Evolutionary conservation across 2,113 vertebrate genomes (phyloP).

Genomic region (Tragulus kanchil): DNA sequence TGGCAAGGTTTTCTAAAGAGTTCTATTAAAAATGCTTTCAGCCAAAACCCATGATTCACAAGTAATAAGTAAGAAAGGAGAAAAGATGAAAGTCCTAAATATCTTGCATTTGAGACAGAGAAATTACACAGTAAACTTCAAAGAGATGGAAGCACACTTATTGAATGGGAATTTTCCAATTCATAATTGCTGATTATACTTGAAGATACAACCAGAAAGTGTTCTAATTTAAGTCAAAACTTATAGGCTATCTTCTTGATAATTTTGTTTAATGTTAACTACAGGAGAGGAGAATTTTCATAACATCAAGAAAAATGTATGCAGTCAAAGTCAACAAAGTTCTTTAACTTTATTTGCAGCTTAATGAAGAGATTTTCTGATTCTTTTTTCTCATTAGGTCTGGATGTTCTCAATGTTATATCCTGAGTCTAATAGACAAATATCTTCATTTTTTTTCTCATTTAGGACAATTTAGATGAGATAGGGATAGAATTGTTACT

Average conservation of each 20-base stretch:
- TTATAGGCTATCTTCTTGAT: slow-evolving; percentile 59
- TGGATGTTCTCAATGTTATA: not conserved
- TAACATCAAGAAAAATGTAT: not conserved
- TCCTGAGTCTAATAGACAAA: not conserved
- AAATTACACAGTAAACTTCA: slow-evolving; percentile 72
- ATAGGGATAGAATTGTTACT: not conserved
- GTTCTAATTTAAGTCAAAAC: slow-evolving; percentile 66
- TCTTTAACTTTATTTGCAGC: not conserved
- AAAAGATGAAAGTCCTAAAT: slow-evolving; percentile 54
- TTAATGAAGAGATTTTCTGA: not conserved
- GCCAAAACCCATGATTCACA: slow-evolving; percentile 55
- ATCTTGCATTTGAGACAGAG: slow-evolving; percentile 44
- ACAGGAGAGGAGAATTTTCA: slow-evolving; percentile 37
- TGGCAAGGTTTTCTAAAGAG: not conserved
- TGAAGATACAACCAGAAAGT: slow-evolving; percentile 55
- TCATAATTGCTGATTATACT: slow-evolving; percentile 74
- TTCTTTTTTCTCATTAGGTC: not conserved
- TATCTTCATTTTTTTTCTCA: not conserved
- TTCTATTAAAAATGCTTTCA: slow-evolving; percentile 63
- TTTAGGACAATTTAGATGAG: not conserved
- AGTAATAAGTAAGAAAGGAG: not conserved
- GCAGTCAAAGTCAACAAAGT: not conserved
- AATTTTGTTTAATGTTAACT: slow-evolving; percentile 61
- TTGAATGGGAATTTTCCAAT: slow-evolving; percentile 69
- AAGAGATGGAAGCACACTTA: slow-evolving; percentile 52